Base-by-base conservation (phyloP, 2,888 invertebrate species). In the Alviniconcha strummeri region DNA sequence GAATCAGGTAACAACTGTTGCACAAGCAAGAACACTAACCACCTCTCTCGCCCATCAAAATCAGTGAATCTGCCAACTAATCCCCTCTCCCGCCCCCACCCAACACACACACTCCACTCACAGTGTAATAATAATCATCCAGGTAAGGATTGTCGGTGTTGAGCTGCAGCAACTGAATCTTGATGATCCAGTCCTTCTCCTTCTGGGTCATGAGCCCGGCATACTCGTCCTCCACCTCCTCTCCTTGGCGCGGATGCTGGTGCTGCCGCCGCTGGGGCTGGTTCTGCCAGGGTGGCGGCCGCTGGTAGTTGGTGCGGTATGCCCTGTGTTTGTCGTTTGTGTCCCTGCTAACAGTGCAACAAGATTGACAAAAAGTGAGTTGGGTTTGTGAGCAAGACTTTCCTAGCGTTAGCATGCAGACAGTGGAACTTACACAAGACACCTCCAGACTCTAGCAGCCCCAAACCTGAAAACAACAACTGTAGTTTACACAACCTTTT, bases 51-150 rank as follows among this genome's bases (percentile, higher is more conserved):
- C 36, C 36, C 36, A 36, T 36, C 36, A 36, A 36, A 36, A 36
- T 36, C 36, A 36, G 36, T 36, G 36, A 36, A 36, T 3, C 36
- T 36, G 36, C 36, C 36, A 36, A 36, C 36, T 36, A 36, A 36
- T 36, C 36, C 36, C 36, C 36, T 3, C 36, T 3, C 36, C 36
- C 36, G 1, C 36, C 36, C 36, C 36, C 36, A 0, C 36, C 36
- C 0, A 11, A 60, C 60, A 60, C 60, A 60, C 13, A 60, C 13
- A 11, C 13, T 13, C 60, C 60, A 77, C 95, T 94, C 90, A 97
- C 98, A 74, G 97, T 97, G 91, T 97, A 99, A 92, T 99, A 99
- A 93, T 97, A 99, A 94, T 99, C 99, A 92, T 99, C 98, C 90
- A 98, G 96, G 93, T 98, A 98, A 0, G 99, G 99, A 85, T 98